Evolutionary conservation across 2,888 invertebrate genomes (phyloP).

Genomic region (Tinea pellionella): DNA sequence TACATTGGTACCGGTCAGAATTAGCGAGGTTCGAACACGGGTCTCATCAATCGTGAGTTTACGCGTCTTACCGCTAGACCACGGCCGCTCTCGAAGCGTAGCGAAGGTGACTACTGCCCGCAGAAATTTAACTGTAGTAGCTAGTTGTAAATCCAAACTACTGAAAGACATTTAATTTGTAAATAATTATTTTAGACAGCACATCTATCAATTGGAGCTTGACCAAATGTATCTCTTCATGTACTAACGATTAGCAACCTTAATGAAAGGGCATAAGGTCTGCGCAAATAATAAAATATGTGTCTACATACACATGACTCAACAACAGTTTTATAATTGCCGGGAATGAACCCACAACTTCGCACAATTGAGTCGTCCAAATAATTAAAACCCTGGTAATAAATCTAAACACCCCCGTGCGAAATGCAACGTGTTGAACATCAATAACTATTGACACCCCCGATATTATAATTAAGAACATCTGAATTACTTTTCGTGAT

Average conservation of each 20-base stretch:
- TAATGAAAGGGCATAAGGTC: not conserved
- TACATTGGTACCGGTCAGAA: no score
- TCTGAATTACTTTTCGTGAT: not conserved
- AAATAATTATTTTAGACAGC: not conserved
- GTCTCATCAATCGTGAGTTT: no score
- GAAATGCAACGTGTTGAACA: constrained; percentile 38
- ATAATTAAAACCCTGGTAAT: constrained; percentile 22
- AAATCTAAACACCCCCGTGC: constrained; percentile 51
- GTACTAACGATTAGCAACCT: not conserved
- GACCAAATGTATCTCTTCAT: not conserved
- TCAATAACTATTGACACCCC: constrained; percentile 17
- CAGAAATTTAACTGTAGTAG: no score
- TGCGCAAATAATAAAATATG: no score
- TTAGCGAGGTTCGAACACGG: no score
- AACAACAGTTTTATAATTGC: constrained; percentile 4
- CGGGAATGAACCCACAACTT: constrained; percentile 6
- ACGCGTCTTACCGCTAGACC: no score
- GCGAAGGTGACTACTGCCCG: no score
- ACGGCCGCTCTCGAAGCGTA: no score
- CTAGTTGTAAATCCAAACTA: no score
- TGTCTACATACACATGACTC: not conserved
- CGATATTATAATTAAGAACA: not conserved
- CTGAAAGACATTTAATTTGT: not conserved
- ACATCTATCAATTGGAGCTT: not conserved
- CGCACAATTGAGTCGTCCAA: constrained; percentile 9